Conservation (phyloP, 2,888 invertebrate genomes). For the Ectemnius cavifrons region DNA sequence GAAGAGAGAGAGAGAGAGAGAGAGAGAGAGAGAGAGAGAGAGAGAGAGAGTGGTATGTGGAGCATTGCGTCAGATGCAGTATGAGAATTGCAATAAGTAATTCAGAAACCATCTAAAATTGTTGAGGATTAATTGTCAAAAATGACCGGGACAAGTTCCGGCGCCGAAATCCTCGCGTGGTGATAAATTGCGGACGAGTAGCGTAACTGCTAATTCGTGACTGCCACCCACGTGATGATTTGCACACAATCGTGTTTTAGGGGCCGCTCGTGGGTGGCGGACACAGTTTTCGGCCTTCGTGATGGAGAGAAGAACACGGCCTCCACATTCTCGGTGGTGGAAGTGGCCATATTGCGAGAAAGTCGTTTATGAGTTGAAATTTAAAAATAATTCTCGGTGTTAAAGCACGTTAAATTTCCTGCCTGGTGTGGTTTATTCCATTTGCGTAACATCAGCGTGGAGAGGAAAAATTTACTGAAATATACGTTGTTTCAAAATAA, state of each 20-base stretch:
- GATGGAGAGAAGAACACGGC: neutral
- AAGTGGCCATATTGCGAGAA: neutral
- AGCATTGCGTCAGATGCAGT: neutral
- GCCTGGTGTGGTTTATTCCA: too few species aligned
- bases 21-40: too few species aligned
- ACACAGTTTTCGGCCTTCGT: constrained; percentile 5
- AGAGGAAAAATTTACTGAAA: too few species aligned
- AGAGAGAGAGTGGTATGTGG: neutral
- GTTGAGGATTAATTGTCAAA: constrained; percentile 20
- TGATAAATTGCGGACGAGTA: constrained; percentile 20
- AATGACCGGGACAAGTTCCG: neutral
- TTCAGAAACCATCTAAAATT: constrained; percentile 17
- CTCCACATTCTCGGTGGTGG: neutral
- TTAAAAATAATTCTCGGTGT: too few species aligned
- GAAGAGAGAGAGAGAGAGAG: too few species aligned
- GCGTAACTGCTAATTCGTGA: constrained; percentile 26
- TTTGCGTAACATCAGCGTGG: too few species aligned
- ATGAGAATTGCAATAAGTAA: neutral
- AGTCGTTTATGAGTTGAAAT: neutral
- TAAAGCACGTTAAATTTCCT: too few species aligned
- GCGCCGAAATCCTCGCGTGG: neutral
- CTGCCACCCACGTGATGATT: constrained; percentile 49
- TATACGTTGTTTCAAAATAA: too few species aligned
- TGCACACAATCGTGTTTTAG: constrained; percentile 58
- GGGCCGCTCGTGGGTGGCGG: constrained; percentile 36